These are phyloP conservation scores for Limonius californicus DNA, from an alignment of 1,140 invertebrate species.

Conservation along the genomic window DNA sequence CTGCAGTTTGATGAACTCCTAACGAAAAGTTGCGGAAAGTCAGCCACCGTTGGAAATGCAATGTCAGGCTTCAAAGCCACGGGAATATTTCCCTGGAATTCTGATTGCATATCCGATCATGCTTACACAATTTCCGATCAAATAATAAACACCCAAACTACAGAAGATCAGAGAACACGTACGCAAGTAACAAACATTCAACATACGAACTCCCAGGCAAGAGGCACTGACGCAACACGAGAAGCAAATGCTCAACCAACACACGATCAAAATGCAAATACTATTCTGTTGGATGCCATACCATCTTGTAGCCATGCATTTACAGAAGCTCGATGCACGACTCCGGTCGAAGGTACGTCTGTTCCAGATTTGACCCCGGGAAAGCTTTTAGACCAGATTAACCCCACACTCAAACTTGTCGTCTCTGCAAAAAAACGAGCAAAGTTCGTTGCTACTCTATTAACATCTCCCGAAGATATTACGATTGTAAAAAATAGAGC, in stretches of 20 bases:
- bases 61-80: constrained; percentile 10
- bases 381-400: too few species aligned
- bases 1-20: constrained; percentile 19
- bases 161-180: background rate
- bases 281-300: constrained; percentile 9
- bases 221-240: constrained; percentile 13
- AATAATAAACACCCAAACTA: background rate
- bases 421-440: too few species aligned
- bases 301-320: constrained; percentile 21
- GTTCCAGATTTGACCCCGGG: too few species aligned
- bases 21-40: constrained; percentile 14
- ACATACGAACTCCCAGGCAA: constrained; percentile 13
- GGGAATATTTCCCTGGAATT: constrained; percentile 20
- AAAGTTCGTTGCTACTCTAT: too few species aligned
- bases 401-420: too few species aligned
- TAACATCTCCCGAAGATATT: too few species aligned
- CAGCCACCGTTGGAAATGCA: constrained; percentile 12
- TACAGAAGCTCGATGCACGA: too few species aligned
- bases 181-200: constrained; percentile 3
- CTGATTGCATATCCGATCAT: constrained; percentile 18
- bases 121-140: constrained; percentile 13
- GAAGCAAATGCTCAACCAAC: constrained; percentile 3
- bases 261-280: constrained; percentile 7
- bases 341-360: too few species aligned
- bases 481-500: too few species aligned